Evolutionary conservation across 1,140 invertebrate species (phyloP).

Genomic region (Papilio aristodemus): DNA sequence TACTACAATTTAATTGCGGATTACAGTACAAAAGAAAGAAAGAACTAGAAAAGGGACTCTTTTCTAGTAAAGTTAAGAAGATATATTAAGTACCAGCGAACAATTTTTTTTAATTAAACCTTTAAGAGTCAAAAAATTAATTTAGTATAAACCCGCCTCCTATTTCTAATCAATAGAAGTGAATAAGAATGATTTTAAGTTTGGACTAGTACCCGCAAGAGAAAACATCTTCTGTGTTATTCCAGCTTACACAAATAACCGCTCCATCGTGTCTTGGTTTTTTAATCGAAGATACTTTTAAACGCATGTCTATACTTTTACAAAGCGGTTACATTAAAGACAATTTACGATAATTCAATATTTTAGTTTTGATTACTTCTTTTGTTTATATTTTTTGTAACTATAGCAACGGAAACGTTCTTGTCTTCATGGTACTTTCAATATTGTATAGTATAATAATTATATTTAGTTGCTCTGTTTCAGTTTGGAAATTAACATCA

Average conservation of each 20-base stretch:
- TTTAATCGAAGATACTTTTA: constrained; percentile 88
- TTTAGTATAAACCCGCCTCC: constrained; percentile 19
- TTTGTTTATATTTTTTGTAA: neutral
- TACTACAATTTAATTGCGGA: too few relatives aligned
- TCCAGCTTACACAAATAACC: constrained; percentile 95
- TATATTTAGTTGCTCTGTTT: neutral
- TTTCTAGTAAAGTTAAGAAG: too few relatives aligned
- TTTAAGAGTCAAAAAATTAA: too few relatives aligned
- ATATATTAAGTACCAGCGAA: too few relatives aligned
- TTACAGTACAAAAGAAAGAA: too few relatives aligned
- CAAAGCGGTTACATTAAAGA: neutral
- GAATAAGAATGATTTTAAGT: neutral
- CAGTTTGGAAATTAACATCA: too few relatives aligned
- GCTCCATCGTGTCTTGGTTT: constrained; percentile 87
- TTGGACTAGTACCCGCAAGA: constrained; percentile 86
- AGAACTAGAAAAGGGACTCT: too few relatives aligned
- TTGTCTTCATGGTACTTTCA: neutral
- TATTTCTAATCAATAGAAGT: neutral
- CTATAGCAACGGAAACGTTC: neutral
- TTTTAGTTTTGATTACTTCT: neutral
- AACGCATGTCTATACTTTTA: constrained; percentile 83
- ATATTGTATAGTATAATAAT: neutral
- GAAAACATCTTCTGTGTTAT: constrained; percentile 94
- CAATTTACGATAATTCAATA: neutral
- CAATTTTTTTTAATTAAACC: too few relatives aligned